phyloP scores from a whole-genome alignment of 1,140 invertebrate species.

The Mylabris phalerata region DNA sequence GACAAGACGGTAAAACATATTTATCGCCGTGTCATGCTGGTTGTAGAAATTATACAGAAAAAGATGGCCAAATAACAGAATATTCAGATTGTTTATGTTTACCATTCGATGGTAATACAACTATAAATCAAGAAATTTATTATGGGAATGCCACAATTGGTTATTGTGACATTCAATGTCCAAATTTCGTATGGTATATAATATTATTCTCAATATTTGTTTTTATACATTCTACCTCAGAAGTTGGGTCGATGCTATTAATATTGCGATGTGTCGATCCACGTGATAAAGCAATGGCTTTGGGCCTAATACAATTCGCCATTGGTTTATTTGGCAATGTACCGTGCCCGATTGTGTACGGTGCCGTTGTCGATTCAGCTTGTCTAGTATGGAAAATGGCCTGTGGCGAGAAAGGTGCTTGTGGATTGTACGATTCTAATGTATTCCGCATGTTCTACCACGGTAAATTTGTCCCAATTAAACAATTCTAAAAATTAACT shows the following conservation, averaged over 20 bases:
- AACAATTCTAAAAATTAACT: background rate
- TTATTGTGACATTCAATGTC: slow-evolving; percentile 71
- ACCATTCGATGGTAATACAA: slow-evolving; percentile 39
- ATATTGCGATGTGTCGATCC: slow-evolving; percentile 88
- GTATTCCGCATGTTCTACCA: slow-evolving; percentile 79
- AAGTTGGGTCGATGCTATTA: slow-evolving; percentile 84
- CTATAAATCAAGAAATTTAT: slow-evolving; percentile 25
- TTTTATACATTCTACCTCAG: slow-evolving; percentile 85
- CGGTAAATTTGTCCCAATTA: slow-evolving; percentile 49
- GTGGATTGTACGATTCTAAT: slow-evolving; percentile 77
- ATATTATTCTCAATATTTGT: slow-evolving; percentile 81
- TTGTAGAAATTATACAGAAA: slow-evolving; percentile 59
- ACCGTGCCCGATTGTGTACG: slow-evolving; percentile 88
- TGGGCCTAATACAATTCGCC: slow-evolving; percentile 87
- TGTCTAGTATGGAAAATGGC: slow-evolving; percentile 81
- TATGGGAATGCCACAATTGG: slow-evolving; percentile 51
- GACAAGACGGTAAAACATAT: slow-evolving; percentile 70
- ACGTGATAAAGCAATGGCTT: slow-evolving; percentile 87
- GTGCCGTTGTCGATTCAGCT: slow-evolving; percentile 83
- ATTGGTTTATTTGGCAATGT: slow-evolving; percentile 90
- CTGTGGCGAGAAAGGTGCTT: slow-evolving; percentile 73
- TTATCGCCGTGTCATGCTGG: slow-evolving; percentile 86
- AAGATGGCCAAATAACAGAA: slow-evolving; percentile 57
- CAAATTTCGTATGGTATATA: slow-evolving; percentile 75
- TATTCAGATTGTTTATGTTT: slow-evolving; percentile 75